A percentile compares a stretch with the other conserved stretches of the same genome.
Evolutionary conservation across 2,797 vertebrate genomes (phyloP).

Genomic region (Rhinichthys osculus): DNA sequence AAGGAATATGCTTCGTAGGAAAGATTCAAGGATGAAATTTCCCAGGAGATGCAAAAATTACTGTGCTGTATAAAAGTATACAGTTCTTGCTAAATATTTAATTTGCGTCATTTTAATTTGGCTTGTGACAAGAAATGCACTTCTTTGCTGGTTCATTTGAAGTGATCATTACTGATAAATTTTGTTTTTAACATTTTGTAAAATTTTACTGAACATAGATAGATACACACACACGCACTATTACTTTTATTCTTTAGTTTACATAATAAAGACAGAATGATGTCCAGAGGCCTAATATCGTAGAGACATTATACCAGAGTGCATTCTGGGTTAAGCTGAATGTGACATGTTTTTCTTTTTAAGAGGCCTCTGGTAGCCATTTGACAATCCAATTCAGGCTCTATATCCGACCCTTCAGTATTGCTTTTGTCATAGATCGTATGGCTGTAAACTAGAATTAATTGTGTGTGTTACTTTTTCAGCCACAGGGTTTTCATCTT

Average conservation of each 20-base stretch:
- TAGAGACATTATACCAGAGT: not conserved
- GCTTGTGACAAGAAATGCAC: constrained; percentile 5
- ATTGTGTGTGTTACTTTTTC: constrained; percentile 57
- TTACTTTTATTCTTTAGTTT: not conserved
- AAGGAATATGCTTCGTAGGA: constrained; percentile 45
- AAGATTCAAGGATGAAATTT: constrained; percentile 54
- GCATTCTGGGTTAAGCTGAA: constrained; percentile 21
- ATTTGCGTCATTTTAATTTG: constrained; percentile 22
- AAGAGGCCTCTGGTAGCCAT: constrained; percentile 33
- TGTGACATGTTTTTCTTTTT: constrained; percentile 12
- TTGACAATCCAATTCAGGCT: constrained; percentile 17
- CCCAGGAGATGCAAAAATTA: constrained; percentile 48
- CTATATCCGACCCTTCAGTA: constrained; percentile 8
- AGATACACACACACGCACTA: too few relatives aligned
- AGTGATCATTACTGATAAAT: not conserved
- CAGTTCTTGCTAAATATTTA: constrained; percentile 40
- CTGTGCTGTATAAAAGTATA: constrained; percentile 36
- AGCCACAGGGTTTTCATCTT: constrained; percentile 22
- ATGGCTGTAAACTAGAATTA: constrained; percentile 37
- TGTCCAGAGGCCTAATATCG: not conserved
- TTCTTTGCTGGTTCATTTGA: constrained; percentile 3
- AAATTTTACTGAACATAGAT: not conserved
- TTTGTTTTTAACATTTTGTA: not conserved
- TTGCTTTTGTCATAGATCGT: constrained; percentile 36
- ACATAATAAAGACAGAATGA: not conserved